These are phyloP conservation scores for Antheraea assamensis DNA, from an alignment of 2,888 invertebrate species.

Conservation along the genomic window DNA sequence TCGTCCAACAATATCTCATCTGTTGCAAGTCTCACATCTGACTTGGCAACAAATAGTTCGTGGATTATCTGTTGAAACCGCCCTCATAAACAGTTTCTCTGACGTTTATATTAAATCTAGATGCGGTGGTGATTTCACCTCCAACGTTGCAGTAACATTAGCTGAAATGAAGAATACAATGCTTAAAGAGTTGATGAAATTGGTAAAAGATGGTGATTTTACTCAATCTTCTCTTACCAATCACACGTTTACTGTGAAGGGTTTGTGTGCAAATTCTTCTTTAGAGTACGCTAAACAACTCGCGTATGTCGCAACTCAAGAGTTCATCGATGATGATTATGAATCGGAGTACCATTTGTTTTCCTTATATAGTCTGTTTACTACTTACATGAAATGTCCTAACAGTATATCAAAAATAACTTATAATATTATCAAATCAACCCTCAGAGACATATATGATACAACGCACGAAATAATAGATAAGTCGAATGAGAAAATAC, in stretches of 20 bases:
- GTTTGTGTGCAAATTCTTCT: slow-evolving; percentile 76
- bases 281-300: slow-evolving; percentile 82
- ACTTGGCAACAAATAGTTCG: slow-evolving; percentile 84
- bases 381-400: slow-evolving; percentile 59
- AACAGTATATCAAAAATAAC: slow-evolving; percentile 38
- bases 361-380: slow-evolving; percentile 48
- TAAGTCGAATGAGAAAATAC: slow-evolving; percentile 48
- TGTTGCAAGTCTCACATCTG: slow-evolving; percentile 85
- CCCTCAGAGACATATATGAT: slow-evolving; percentile 30
- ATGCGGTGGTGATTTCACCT: slow-evolving; percentile 65
- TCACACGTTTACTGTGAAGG: slow-evolving; percentile 66
- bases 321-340: slow-evolving; percentile 32
- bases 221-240: slow-evolving; percentile 32
- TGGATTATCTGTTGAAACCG: slow-evolving; percentile 80
- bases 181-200: slow-evolving; percentile 55
- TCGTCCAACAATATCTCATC: slow-evolving; percentile 83
- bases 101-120: slow-evolving; percentile 86
- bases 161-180: slow-evolving; percentile 76
- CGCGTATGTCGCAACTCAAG: slow-evolving; percentile 58
- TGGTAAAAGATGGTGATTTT: slow-evolving; percentile 38
- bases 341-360: slow-evolving; percentile 29
- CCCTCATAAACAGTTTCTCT: slow-evolving; percentile 81
- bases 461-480: slow-evolving; percentile 29
- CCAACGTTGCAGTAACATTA: slow-evolving; percentile 63
- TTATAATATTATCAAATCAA: slow-evolving; percentile 43